Conservation (phyloP, 1,140 invertebrate species). For the Pseudomyrmex sp. region DNA sequence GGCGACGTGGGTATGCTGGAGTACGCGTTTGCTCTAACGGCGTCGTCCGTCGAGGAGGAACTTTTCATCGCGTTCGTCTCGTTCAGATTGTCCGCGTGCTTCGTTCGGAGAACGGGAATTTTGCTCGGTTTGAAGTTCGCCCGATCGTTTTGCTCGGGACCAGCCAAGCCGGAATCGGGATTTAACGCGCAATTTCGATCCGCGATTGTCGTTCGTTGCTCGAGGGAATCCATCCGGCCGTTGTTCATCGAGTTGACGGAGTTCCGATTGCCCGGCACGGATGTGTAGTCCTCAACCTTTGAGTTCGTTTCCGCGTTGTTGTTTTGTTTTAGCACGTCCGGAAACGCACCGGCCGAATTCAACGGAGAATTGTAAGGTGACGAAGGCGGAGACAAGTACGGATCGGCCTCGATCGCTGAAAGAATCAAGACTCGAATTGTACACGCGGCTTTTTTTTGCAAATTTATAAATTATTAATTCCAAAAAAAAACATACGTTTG, state of each 20-base stretch:
- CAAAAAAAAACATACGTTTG: constrained; percentile 65
- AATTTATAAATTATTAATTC: background rate
- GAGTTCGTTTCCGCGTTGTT: constrained; percentile 25
- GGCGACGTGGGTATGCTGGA: constrained; percentile 79
- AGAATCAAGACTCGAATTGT: background rate
- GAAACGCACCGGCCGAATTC: constrained; percentile 36
- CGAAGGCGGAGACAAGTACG: constrained; percentile 7
- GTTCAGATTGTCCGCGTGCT: constrained; percentile 74
- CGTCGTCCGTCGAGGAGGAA: constrained; percentile 72
- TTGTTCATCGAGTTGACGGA: constrained; percentile 35
- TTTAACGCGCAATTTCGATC: constrained; percentile 21
- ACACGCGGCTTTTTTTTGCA: background rate
- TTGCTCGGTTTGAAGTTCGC: constrained; percentile 76
- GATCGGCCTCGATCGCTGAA: constrained; percentile 51
- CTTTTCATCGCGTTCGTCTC: constrained; percentile 75
- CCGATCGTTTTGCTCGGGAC: constrained; percentile 65
- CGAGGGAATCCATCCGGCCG: constrained; percentile 41
- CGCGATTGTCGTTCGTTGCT: background rate
- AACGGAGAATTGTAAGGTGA: constrained; percentile 26
- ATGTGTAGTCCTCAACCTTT: constrained; percentile 51
- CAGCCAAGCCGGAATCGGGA: constrained; percentile 24
- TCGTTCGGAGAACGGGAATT: constrained; percentile 77
- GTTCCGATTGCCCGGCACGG: constrained; percentile 4
- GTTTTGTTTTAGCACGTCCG: constrained; percentile 47
- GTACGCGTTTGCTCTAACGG: constrained; percentile 62